These are phyloP conservation scores for Gandaritis pyraliata DNA, from an alignment of 2,888 invertebrate genomes.

Conservation along the genomic window DNA sequence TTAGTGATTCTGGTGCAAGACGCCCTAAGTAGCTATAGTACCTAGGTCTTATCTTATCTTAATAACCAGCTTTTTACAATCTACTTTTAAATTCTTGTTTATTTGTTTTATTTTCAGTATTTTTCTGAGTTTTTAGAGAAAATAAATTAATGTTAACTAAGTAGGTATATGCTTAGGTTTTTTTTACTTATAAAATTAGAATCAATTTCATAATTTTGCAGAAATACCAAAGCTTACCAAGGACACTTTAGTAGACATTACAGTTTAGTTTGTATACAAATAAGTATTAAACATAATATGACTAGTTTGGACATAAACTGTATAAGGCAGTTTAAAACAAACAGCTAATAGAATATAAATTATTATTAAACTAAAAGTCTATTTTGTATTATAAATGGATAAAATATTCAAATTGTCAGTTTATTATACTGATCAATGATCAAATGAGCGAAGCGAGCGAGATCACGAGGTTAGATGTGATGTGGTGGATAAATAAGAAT, in stretches of 20 bases:
- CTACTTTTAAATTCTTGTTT: too few relatives aligned
- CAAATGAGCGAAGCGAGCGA: background rate
- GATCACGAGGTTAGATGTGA: background rate
- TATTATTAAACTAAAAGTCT: constrained; percentile 17
- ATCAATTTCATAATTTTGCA: too few relatives aligned
- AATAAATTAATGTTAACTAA: too few relatives aligned
- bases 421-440: background rate
- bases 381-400: constrained; percentile 14
- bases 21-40: too few relatives aligned
- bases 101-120: too few relatives aligned
- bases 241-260: background rate
- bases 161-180: too few relatives aligned
- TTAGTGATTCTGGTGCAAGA: too few relatives aligned
- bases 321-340: constrained; percentile 19
- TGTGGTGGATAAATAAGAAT: too few relatives aligned
- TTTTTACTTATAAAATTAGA: too few relatives aligned
- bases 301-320: constrained; percentile 18
- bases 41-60: too few relatives aligned
- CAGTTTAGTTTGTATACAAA: background rate
- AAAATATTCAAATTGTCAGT: constrained; percentile 10
- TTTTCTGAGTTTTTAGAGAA: too few relatives aligned
- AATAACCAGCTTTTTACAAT: too few relatives aligned
- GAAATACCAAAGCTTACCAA: background rate
- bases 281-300: constrained; percentile 1
- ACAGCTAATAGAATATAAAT: constrained; percentile 22